Evolutionary conservation across 2,113 vertebrate species (phyloP).

Genomic region (Scomber colias): DNA sequence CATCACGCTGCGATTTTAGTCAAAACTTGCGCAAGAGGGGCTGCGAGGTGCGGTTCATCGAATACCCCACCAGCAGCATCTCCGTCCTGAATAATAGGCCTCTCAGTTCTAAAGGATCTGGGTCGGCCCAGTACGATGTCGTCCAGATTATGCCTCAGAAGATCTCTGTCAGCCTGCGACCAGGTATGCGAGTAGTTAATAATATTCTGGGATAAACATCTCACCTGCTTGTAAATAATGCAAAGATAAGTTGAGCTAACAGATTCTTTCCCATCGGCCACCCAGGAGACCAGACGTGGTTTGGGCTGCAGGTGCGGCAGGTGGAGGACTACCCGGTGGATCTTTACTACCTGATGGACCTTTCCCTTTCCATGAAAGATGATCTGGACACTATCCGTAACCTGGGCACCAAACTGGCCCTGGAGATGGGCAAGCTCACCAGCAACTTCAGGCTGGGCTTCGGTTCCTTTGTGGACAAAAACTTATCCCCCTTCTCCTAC

Average conservation of each 20-base stretch:
- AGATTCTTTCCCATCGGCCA: too few species aligned
- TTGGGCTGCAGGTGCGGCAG: conserved; percentile 94
- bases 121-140: conserved; percentile 82
- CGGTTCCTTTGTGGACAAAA: conserved; percentile 97
- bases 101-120: conserved; percentile 91
- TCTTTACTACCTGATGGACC: conserved; percentile 99
- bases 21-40: conserved; percentile 88
- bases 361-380: conserved; percentile 98
- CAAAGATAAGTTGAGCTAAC: neutral
- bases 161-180: conserved; percentile 89
- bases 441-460: conserved; percentile 98
- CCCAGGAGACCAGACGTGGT: conserved; percentile 90
- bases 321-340: conserved; percentile 99
- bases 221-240: neutral
- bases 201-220: fast-evolving
- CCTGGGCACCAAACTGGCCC: conserved; percentile 93
- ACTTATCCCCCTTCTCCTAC: conserved; percentile 98
- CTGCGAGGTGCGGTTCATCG: conserved; percentile 84
- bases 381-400: conserved; percentile 95
- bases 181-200: conserved; percentile 83
- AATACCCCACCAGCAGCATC: conserved; percentile 88
- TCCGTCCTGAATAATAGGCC: conserved; percentile 81
- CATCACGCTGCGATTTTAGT: conserved; percentile 90
- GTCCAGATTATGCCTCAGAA: conserved; percentile 94
- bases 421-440: conserved; percentile 97